Evolutionary conservation across 2,113 vertebrate species (phyloP), one percentile per base, ranked within the genome.

Genomic region (Neogobius melanostomus): DNA sequence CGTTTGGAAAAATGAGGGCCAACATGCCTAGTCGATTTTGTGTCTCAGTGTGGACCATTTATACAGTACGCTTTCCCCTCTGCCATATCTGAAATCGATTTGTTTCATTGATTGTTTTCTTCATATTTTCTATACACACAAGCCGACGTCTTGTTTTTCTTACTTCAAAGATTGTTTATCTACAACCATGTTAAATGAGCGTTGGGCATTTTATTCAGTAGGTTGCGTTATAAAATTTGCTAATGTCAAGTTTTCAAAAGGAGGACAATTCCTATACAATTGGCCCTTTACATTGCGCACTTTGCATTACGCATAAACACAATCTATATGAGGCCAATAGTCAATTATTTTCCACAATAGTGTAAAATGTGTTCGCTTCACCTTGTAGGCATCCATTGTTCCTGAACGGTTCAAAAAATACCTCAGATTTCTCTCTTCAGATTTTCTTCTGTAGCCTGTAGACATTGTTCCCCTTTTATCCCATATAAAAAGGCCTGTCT

Each of bases 391-490:
- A 54, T 70, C 62, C 49, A 61, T 64, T 10, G 8, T 9, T 64
- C 59, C 42, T 64, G 12, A 63, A 50, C n/a, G 11, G 48, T 68
- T 36, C 28, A 43, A 51, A 61, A 42, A 61, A n/a, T 7, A 56
- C 11, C n/a, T 36, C 46, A 11, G 56, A 14, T 57, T 8, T 53
- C 16, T 56, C 21, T 10, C 14, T 15, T 14, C 8, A 44, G 17
- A 44, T 12, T 46, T 17, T 11, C 47, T 47, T 60, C 15, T 28
- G 17, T 56, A 21, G 51, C 66, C 21, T 11, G 11, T 36, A 10
- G 15, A 51, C 50, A 43, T 56, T 5, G 46, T 36, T 56, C 14
- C 42, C 12, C 21, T 74, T 64, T 17, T 46, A 56, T 69, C 66
- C 21, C 36, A 14, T 74, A 65, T 69, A 7, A 69, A 49, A 66